Evolutionary conservation across 2,113 vertebrate genomes (phyloP).

Genomic region (Plectropomus leopardus): DNA sequence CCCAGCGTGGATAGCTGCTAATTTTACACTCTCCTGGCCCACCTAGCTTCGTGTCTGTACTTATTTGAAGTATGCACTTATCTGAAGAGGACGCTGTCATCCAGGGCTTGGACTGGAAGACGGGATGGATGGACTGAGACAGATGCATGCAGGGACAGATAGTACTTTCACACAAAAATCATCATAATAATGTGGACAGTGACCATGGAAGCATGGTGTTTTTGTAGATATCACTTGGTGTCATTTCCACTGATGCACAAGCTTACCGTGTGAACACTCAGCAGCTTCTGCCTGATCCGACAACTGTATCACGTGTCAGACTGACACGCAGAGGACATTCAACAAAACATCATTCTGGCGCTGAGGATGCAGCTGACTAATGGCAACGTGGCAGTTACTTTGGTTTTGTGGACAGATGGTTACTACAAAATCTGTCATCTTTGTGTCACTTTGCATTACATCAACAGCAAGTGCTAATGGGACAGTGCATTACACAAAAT

Average conservation of each 20-base stretch:
- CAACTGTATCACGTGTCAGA: too few relatives aligned
- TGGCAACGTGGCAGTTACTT: too few relatives aligned
- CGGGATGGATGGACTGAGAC: constrained; percentile 9
- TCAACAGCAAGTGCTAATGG: too few relatives aligned
- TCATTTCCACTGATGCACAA: neutral
- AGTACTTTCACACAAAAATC: neutral
- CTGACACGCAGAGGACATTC: too few relatives aligned
- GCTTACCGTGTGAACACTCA: too few relatives aligned
- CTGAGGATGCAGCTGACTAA: too few relatives aligned
- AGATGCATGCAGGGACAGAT: constrained; percentile 6
- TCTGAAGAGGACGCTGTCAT: constrained; percentile 35
- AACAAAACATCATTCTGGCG: too few relatives aligned
- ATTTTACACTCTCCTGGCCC: constrained; percentile 64
- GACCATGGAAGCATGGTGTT: neutral
- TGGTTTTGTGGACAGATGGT: too few relatives aligned
- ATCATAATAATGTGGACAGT: neutral
- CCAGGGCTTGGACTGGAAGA: constrained; percentile 23
- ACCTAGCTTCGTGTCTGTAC: constrained; percentile 44
- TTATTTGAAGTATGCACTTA: constrained; percentile 49
- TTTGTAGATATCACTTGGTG: neutral
- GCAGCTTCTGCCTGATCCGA: too few relatives aligned
- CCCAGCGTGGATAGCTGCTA: constrained; percentile 47
- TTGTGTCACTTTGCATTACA: too few relatives aligned
- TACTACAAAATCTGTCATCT: too few relatives aligned
- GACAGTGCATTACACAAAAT: too few relatives aligned